Evolutionary conservation across 2,888 invertebrate species (phyloP).

Genomic region (Scaptomyza parva): DNA sequence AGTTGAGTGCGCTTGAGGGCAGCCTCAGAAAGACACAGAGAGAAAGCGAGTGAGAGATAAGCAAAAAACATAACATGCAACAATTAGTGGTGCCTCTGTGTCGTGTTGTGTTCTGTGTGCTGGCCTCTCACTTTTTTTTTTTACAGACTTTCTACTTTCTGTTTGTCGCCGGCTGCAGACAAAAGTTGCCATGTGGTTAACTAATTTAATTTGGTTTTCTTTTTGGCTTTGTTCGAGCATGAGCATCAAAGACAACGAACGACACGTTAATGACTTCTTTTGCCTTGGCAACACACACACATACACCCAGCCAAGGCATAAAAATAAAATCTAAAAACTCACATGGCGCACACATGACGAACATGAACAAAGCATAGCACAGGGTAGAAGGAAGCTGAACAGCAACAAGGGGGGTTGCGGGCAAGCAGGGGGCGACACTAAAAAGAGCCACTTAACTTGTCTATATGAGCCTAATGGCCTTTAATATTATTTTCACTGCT

Average conservation of each 20-base stretch:
- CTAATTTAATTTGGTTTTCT: slow-evolving; percentile 80
- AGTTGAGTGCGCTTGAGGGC: slow-evolving; percentile 52
- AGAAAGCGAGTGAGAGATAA: too few species aligned
- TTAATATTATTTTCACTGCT: slow-evolving; percentile 81
- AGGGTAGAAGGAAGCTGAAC: slow-evolving; percentile 8
- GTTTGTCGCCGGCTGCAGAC: slow-evolving; percentile 45
- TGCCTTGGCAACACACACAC: slow-evolving; percentile 67
- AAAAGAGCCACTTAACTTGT: slow-evolving; percentile 85
- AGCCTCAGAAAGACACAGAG: slow-evolving; percentile 48
- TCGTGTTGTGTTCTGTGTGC: slow-evolving; percentile 24
- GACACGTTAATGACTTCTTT: slow-evolving; percentile 80
- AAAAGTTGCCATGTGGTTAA: slow-evolving; percentile 82
- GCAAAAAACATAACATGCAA: slow-evolving; percentile 79
- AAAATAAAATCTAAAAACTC: slow-evolving; percentile 76
- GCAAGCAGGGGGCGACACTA: slow-evolving; percentile 51
- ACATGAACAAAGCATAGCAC: slow-evolving; percentile 29
- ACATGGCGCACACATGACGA: slow-evolving; percentile 55
- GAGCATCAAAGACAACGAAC: slow-evolving; percentile 73
- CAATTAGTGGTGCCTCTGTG: slow-evolving; percentile 67
- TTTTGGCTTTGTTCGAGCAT: slow-evolving; percentile 42
- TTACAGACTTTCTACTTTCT: background rate
- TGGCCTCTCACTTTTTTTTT: background rate
- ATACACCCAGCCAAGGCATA: slow-evolving; percentile 62
- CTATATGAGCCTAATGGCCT: slow-evolving; percentile 85
- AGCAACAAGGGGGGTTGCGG: too few species aligned